Percentiles rank a stretch among this genome's conserved stretches.
Evolutionary conservation across 2,888 invertebrate species (phyloP).

Genomic region (Pollenia labialis): DNA sequence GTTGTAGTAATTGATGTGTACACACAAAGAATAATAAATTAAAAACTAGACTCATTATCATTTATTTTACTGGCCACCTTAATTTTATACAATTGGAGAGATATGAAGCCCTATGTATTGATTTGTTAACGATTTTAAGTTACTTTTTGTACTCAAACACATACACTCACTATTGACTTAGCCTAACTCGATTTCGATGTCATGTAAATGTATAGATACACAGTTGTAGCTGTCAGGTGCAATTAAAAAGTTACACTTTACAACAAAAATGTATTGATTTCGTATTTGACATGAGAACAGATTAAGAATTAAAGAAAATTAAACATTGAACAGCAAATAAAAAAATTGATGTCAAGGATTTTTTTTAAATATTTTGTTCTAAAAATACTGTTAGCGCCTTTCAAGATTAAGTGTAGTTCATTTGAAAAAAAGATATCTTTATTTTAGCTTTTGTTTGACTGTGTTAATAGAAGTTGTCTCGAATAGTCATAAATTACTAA

Average conservation of each 20-base stretch:
- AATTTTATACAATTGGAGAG: background rate
- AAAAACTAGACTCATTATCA: background rate
- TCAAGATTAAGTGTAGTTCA: no score
- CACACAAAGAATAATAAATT: background rate
- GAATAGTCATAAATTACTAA: background rate
- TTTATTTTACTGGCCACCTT: slow-evolving; percentile 17
- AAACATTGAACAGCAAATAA: background rate
- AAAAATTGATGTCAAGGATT: slow-evolving; percentile 47
- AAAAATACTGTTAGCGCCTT: background rate
- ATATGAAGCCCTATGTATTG: slow-evolving; percentile 36
- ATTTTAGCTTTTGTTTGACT: background rate
- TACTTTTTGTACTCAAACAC: slow-evolving; percentile 23
- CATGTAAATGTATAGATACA: slow-evolving; percentile 32
- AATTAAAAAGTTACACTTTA: slow-evolving; percentile 35
- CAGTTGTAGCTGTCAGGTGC: slow-evolving; percentile 14
- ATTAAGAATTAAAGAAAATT: background rate
- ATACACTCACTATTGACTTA: slow-evolving; percentile 5
- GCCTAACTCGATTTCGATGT: slow-evolving; percentile 18
- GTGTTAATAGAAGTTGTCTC: background rate
- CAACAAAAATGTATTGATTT: slow-evolving; percentile 8
- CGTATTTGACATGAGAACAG: background rate
- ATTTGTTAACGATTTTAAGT: slow-evolving; percentile 17
- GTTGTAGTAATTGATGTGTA: background rate
- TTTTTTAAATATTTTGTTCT: background rate
- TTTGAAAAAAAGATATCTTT: background rate